Percentiles rank a stretch among this genome's conserved stretches.
Evolutionary conservation across 2,797 vertebrate genomes (phyloP).

Genomic region (Rallus crepitans): DNA sequence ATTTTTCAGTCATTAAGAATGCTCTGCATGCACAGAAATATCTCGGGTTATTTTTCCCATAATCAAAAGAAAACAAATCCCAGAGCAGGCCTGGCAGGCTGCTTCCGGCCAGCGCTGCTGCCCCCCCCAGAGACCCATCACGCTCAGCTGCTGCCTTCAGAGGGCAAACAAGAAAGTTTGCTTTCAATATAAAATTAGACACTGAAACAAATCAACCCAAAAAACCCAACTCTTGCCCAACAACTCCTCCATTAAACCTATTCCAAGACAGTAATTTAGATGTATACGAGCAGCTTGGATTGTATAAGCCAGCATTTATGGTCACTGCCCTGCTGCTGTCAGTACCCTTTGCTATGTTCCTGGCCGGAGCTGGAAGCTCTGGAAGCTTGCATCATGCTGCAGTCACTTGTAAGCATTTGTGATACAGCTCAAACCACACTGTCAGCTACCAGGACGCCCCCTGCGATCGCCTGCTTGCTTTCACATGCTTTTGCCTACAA

Average conservation of each 20-base stretch:
- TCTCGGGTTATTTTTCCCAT: conserved; percentile 66
- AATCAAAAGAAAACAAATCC: conserved; percentile 68
- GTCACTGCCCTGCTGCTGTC: background rate
- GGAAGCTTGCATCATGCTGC: background rate
- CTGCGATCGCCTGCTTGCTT: background rate
- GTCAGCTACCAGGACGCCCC: background rate
- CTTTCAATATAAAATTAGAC: background rate
- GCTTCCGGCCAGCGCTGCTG: background rate
- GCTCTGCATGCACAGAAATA: conserved; percentile 61
- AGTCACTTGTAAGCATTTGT: background rate
- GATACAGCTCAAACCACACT: background rate
- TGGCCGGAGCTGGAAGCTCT: background rate
- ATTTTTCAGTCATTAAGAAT: conserved; percentile 59
- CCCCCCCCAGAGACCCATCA: conserved; percentile 32
- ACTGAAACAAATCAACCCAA: background rate
- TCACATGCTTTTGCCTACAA: background rate
- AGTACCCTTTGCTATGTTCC: background rate
- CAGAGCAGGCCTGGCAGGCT: conserved; percentile 57
- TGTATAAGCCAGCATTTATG: background rate
- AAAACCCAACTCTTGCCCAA: background rate
- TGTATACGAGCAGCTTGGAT: background rate
- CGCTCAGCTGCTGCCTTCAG: background rate
- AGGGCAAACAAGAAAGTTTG: background rate
- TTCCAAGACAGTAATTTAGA: background rate
- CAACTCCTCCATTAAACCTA: background rate